phyloP scores from a whole-genome alignment of 2,888 invertebrate species.

The Taphrorychus bicolor region DNA sequence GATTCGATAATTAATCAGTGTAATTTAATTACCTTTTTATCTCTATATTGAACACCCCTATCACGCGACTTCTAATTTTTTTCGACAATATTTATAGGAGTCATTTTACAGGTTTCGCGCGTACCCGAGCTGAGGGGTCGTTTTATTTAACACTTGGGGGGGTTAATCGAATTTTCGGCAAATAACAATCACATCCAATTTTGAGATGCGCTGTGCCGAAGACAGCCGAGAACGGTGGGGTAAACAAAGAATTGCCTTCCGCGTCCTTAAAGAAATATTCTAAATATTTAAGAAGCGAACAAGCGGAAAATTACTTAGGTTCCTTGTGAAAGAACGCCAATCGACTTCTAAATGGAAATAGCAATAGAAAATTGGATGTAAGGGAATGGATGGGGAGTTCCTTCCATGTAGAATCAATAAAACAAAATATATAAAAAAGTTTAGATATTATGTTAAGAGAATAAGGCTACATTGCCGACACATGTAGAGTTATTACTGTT shows the following conservation, averaged over 20 bases:
- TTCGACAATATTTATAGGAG: background rate
- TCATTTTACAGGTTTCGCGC: background rate
- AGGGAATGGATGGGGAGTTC: too few relatives aligned
- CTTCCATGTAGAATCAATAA: too few relatives aligned
- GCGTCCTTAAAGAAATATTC: conserved; percentile 30
- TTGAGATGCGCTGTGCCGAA: conserved; percentile 7
- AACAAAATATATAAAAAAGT: too few relatives aligned
- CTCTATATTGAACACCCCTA: too few relatives aligned
- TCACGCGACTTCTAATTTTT: background rate
- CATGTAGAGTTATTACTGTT: too few relatives aligned
- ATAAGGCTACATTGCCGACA: too few relatives aligned
- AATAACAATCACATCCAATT: conserved; percentile 14
- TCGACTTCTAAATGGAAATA: too few relatives aligned
- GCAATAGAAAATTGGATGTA: too few relatives aligned
- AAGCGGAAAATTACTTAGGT: conserved; percentile 29
- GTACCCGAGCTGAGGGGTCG: background rate
- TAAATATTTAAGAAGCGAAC: conserved; percentile 29
- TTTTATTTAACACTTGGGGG: background rate
- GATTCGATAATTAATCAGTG: too few relatives aligned
- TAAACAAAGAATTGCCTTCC: conserved; percentile 30
- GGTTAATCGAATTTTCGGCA: conserved; percentile 12
- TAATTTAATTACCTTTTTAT: too few relatives aligned
- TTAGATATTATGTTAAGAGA: too few relatives aligned
- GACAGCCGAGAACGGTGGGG: conserved; percentile 15
- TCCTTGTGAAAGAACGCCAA: background rate